phyloP scores from a whole-genome alignment of 2,888 invertebrate species.

The Limnephilus rhombicus region DNA sequence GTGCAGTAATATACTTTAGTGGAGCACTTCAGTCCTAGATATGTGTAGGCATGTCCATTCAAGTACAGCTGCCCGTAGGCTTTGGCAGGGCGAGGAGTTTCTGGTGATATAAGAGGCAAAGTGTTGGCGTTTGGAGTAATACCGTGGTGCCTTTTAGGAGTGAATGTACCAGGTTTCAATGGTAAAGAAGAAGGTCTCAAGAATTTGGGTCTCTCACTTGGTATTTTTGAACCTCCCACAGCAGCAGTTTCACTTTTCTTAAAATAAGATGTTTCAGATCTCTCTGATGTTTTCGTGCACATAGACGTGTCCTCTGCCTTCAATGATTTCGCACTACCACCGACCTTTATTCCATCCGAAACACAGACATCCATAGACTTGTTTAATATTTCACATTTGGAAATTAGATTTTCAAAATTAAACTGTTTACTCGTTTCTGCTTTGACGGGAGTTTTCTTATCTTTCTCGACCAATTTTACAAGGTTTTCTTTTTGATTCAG shows the following conservation, averaged over 20 bases:
- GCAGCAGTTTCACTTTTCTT: conserved; percentile 72
- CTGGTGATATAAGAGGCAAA: conserved; percentile 91
- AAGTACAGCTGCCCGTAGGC: conserved; percentile 92
- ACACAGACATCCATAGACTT: conserved; percentile 73
- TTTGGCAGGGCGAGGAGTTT: conserved; percentile 93
- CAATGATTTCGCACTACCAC: conserved; percentile 31
- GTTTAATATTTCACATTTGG: conserved; percentile 76
- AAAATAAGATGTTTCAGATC: conserved; percentile 76
- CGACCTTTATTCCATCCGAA: conserved; percentile 69
- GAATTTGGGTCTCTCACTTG: conserved; percentile 82
- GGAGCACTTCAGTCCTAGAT: conserved; percentile 93
- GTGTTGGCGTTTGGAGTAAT: conserved; percentile 90
- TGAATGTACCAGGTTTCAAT: conserved; percentile 89
- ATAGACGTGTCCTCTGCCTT: conserved; percentile 61
- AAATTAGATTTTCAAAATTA: conserved; percentile 77
- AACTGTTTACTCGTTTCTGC: conserved; percentile 71
- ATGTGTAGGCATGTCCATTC: conserved; percentile 95
- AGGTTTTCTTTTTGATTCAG: conserved; percentile 26
- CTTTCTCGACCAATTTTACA: background rate
- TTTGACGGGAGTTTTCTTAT: background rate
- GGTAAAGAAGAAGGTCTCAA: conserved; percentile 90
- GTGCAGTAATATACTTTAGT: conserved; percentile 96
- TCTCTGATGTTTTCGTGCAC: conserved; percentile 68
- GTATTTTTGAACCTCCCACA: conserved; percentile 67
- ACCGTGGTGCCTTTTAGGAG: conserved; percentile 89